Percentiles rank a stretch among this genome's conserved stretches.
Conservation (phyloP, 2,888 invertebrate species). For the Clunio marinus region DNA sequence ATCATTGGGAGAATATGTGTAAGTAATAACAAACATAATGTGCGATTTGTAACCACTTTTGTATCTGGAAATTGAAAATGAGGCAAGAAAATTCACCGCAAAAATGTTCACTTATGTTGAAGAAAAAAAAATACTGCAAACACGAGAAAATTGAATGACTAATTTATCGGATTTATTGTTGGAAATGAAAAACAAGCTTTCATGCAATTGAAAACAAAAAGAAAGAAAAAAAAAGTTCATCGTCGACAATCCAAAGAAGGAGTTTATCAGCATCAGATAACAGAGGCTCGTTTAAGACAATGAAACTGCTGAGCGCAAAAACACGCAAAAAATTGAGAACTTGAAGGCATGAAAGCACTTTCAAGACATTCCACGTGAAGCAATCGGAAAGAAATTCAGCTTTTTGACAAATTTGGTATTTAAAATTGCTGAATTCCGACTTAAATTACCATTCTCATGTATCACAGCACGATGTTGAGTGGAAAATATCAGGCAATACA, state of each 20-base stretch:
- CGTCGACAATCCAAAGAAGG: slow-evolving; percentile 17
- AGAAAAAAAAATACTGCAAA: slow-evolving; percentile 7
- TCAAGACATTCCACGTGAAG: neutral
- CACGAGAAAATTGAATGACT: slow-evolving; percentile 15
- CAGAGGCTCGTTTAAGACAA: neutral
- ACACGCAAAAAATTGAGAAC: neutral
- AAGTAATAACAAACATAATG: slow-evolving; percentile 11
- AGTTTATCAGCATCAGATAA: slow-evolving; percentile 9
- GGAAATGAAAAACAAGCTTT: slow-evolving; percentile 1
- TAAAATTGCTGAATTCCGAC: slow-evolving; percentile 18
- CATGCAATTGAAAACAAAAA: neutral
- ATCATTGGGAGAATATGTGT: neutral
- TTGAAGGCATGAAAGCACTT: neutral
- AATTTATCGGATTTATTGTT: slow-evolving; percentile 18
- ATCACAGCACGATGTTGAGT: neutral
- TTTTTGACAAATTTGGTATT: slow-evolving; percentile 27
- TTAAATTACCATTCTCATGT: neutral
- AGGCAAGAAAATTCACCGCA: slow-evolving; percentile 12
- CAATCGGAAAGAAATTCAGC: slow-evolving; percentile 1
- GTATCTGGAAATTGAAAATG: slow-evolving; percentile 13
- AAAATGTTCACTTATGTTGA: neutral
- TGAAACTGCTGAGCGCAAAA: slow-evolving; percentile 1
- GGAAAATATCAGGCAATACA: neutral
- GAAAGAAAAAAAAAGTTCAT: neutral
- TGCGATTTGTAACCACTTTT: slow-evolving; percentile 20